Conservation (phyloP, 2,113 vertebrate genomes). For the Machaerirhynchus nigripectus region DNA sequence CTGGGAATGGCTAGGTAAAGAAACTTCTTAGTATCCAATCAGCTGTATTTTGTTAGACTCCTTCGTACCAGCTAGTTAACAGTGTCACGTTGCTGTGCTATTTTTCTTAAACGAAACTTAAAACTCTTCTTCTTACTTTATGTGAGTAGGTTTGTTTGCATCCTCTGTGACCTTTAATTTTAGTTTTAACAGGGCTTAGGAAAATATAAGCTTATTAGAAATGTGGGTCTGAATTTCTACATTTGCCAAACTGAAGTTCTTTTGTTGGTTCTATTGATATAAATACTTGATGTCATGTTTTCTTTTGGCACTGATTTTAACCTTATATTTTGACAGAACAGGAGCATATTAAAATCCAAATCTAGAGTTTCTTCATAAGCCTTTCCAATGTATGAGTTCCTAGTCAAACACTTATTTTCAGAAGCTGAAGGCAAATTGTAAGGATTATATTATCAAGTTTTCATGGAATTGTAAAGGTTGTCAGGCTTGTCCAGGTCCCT, state of each 20-base stretch:
- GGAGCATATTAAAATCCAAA: constrained; percentile 15
- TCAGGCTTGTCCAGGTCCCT: background rate
- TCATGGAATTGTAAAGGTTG: constrained; percentile 1
- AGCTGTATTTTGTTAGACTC: background rate
- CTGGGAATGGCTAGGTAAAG: constrained; percentile 97
- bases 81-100: background rate
- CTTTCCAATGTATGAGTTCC: background rate
- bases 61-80: background rate
- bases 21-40: background rate
- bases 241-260: constrained; percentile 28
- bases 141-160: background rate
- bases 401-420: background rate
- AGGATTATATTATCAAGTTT: constrained; percentile 26
- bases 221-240: constrained; percentile 18
- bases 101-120: background rate
- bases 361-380: constrained; percentile 26
- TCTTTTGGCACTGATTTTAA: background rate
- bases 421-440: background rate
- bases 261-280: constrained; percentile 42
- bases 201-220: constrained; percentile 34
- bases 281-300: constrained; percentile 33
- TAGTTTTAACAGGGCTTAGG: background rate
- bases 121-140: background rate
- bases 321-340: constrained; percentile 20
- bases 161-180: constrained; percentile 11